Conservation (phyloP, 2,113 vertebrate species). For the Lepisosteus osseus region DNA sequence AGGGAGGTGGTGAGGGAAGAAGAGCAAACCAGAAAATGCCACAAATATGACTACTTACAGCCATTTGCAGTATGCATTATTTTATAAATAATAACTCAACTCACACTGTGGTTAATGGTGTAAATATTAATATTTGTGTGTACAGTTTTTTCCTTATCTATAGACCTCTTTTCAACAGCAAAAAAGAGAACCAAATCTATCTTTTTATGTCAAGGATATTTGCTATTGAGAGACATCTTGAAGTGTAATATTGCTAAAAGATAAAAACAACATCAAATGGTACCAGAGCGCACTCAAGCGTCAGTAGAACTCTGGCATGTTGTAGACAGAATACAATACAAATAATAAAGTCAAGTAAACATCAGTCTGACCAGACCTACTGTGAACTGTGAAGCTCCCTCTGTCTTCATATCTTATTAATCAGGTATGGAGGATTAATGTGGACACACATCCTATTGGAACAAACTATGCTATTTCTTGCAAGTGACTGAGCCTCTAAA, state of each 20-base stretch:
- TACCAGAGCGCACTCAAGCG: conserved; percentile 43
- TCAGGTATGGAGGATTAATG: conserved; percentile 53
- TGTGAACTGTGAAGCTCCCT: conserved; percentile 43
- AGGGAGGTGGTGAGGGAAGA: background rate
- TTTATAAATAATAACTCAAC: conserved; percentile 9
- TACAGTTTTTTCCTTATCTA: background rate
- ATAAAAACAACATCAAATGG: conserved; percentile 43
- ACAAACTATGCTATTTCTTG: conserved; percentile 38
- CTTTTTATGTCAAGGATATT: conserved; percentile 25
- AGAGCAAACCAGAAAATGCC: background rate
- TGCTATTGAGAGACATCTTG: background rate
- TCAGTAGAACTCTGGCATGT: conserved; percentile 58
- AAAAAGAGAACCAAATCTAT: conserved; percentile 36
- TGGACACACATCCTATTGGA: conserved; percentile 59
- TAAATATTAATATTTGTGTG: conserved; percentile 14
- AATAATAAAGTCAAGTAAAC: conserved; percentile 65
- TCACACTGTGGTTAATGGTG: background rate
- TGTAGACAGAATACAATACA: conserved; percentile 56
- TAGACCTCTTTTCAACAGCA: conserved; percentile 13
- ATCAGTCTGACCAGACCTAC: conserved; percentile 39
- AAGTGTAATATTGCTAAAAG: conserved; percentile 12
- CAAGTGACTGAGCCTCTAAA: conserved; percentile 46
- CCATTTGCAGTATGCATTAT: conserved; percentile 8
- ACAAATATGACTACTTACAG: background rate
- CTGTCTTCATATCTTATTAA: conserved; percentile 51